phyloP scores from a whole-genome alignment of 2,888 invertebrate species.

The Standfussiana lucernea region DNA sequence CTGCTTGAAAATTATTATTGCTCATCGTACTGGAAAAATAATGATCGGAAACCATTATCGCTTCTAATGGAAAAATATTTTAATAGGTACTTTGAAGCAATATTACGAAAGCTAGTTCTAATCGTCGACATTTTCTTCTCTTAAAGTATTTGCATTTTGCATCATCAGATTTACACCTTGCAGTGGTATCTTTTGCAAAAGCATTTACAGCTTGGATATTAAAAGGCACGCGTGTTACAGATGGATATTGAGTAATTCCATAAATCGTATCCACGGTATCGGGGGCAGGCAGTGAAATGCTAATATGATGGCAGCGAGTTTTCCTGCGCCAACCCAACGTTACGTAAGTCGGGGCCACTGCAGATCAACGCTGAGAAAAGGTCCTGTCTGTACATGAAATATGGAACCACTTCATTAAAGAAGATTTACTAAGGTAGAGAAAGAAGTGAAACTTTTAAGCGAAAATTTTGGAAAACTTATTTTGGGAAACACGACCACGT shows the following conservation, averaged over 20 bases:
- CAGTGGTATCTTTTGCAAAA: conserved; percentile 48
- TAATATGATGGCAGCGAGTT: conserved; percentile 63
- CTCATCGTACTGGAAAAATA: conserved; percentile 34
- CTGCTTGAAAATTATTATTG: neutral
- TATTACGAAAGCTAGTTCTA: conserved; percentile 6
- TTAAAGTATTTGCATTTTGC: conserved; percentile 27
- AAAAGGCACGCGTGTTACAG: conserved; percentile 48
- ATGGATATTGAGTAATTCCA: conserved; percentile 59
- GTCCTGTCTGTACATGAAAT: conserved; percentile 10
- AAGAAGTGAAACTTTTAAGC: neutral
- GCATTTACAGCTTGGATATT: conserved; percentile 29
- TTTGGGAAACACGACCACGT: neutral
- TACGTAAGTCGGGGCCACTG: conserved; percentile 49
- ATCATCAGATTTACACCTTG: conserved; percentile 14
- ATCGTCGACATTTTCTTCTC: conserved; percentile 12
- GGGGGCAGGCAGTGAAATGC: conserved; percentile 57
- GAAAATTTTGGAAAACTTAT: neutral
- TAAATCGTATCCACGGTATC: conserved; percentile 53
- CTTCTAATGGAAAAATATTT: conserved; percentile 27
- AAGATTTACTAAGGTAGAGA: neutral
- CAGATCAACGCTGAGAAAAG: conserved; percentile 41
- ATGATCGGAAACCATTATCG: conserved; percentile 9
- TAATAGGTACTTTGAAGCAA: conserved; percentile 27
- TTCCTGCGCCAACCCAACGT: conserved; percentile 52
- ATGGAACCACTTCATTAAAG: neutral